A percentile compares a stretch with the other conserved stretches of the same genome.
Conservation (phyloP, 2,888 invertebrate species). For the Norana najaformis region DNA sequence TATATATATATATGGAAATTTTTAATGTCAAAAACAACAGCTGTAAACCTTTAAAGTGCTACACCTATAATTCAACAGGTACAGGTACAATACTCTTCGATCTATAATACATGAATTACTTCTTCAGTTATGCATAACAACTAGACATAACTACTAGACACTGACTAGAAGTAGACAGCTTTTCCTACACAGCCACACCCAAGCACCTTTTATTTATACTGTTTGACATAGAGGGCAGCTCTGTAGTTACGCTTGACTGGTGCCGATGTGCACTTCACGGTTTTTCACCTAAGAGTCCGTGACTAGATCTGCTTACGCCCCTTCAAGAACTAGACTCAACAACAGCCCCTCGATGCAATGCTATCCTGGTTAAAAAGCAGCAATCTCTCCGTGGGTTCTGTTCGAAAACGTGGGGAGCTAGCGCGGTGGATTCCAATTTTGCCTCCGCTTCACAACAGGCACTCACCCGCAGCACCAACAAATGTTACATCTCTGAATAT, state of each 20-base stretch:
- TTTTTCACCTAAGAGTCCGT: background rate
- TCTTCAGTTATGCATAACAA: background rate
- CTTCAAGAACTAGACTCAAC: background rate
- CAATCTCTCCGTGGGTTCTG: background rate
- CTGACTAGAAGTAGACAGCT: constrained; percentile 13
- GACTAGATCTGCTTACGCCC: background rate
- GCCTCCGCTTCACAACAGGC: background rate
- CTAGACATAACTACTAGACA: constrained; percentile 13
- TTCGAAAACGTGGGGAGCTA: background rate
- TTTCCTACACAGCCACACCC: constrained; percentile 13
- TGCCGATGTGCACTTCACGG: background rate
- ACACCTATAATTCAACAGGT: constrained; percentile 13
- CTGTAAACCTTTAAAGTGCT: background rate
- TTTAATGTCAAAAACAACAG: constrained; percentile 21
- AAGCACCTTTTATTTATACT: constrained; percentile 13
- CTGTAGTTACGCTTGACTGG: background rate
- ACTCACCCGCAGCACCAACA: background rate
- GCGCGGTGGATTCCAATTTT: background rate
- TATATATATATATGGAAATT: background rate
- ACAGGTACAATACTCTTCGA: background rate
- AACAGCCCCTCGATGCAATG: background rate
- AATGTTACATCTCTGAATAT: constrained; percentile 5
- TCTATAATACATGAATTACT: constrained; percentile 1
- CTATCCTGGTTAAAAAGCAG: constrained; percentile 13
- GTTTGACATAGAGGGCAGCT: constrained; percentile 13